Base-by-base conservation (phyloP, 2,888 invertebrate genomes). In the Ptycholaimellus sp. region DNA sequence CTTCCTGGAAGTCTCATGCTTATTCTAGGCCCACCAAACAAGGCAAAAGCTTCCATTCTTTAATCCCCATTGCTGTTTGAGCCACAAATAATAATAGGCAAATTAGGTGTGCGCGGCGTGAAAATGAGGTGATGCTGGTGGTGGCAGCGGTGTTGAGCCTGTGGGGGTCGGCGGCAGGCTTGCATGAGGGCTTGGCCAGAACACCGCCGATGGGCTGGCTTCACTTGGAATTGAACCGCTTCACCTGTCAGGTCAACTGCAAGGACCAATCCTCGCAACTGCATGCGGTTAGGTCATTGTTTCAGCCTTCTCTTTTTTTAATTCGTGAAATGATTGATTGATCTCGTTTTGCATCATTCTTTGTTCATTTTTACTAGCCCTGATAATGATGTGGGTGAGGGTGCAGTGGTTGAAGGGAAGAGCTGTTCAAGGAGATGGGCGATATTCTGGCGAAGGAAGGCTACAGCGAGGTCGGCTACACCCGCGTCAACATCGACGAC, bases 401-500 rank as follows among this genome's bases (percentile, higher is more conserved):
- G n/a, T n/a, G n/a, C n/a, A n/a, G n/a, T n/a, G n/a, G n/a, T n/a
- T n/a, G n/a, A n/a, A 44, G 82, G 57, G 82, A 82, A 59, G 72
- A 74, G 40, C 68, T 83, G 22, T 82, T 82, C 63, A 72, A 76
- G 44, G 77, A 78, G 41, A 82, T 82, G 81, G 69, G 81, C 13
- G 81, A 83, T 59, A 70, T 79, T 48, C 68, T 83, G 43, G 74
- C 30, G 13, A 32, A 22, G 11, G 83, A 83, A 59, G 87, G 87
- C 11, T 87, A 82, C 59, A 74, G 76, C 7, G 72, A 72, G 4
- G 77, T 65, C 2, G 87, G 87, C 17, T 90, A 87, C 59, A 73
- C 82, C 59, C 83, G 81, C 59, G 72, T 83, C 47, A 81, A 80
- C 56, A 73, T 83, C 33, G 83, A 83, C 55, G 83, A 53, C 41